A percentile compares a stretch with the other conserved stretches of the same genome.
Conservation (phyloP, 1,140 invertebrate genomes). For the Lordiphosa collinella region DNA sequence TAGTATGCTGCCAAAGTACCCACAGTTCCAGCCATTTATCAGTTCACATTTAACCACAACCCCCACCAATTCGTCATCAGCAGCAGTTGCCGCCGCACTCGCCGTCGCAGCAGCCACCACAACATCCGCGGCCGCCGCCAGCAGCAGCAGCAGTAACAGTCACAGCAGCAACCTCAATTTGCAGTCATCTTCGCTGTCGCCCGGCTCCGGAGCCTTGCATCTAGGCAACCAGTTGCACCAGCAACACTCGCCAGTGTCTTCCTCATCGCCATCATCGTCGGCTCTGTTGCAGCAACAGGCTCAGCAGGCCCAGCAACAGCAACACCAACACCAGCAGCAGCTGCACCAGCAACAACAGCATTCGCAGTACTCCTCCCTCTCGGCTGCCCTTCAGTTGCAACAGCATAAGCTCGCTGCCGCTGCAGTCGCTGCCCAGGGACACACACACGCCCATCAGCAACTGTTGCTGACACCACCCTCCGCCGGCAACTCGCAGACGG, state of each 20-base stretch:
- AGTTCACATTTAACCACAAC: slow-evolving; percentile 81
- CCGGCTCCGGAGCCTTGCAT: slow-evolving; percentile 48
- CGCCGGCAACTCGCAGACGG: slow-evolving; percentile 74
- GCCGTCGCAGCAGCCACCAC: slow-evolving; percentile 71
- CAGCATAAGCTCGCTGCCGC: slow-evolving; percentile 73
- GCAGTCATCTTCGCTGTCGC: slow-evolving; percentile 72
- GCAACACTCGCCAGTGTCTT: slow-evolving; percentile 69
- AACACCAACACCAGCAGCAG: slow-evolving; percentile 30
- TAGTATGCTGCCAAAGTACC: slow-evolving; percentile 98
- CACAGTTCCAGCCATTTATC: slow-evolving; percentile 86
- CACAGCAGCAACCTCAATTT: slow-evolving; percentile 80
- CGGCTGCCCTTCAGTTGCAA: slow-evolving; percentile 71
- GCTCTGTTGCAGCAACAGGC: slow-evolving; percentile 17
- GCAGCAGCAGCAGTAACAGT: slow-evolving; percentile 72
- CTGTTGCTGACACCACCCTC: slow-evolving; percentile 74
- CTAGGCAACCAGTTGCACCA: slow-evolving; percentile 40
- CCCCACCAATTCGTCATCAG: slow-evolving; percentile 80
- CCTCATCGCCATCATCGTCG: slow-evolving; percentile 68
- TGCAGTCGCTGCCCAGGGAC: slow-evolving; percentile 53
- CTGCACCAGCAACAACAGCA: slow-evolving; percentile 39
- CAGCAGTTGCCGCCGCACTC: slow-evolving; percentile 81
- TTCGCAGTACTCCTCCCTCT: slow-evolving; percentile 66
- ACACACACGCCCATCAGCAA: slow-evolving; percentile 80
- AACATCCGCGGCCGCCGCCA: slow-evolving; percentile 71
- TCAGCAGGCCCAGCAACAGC: slow-evolving; percentile 27